Conservation (phyloP, 2,888 invertebrate genomes). For the Argyresthia goedartella region DNA sequence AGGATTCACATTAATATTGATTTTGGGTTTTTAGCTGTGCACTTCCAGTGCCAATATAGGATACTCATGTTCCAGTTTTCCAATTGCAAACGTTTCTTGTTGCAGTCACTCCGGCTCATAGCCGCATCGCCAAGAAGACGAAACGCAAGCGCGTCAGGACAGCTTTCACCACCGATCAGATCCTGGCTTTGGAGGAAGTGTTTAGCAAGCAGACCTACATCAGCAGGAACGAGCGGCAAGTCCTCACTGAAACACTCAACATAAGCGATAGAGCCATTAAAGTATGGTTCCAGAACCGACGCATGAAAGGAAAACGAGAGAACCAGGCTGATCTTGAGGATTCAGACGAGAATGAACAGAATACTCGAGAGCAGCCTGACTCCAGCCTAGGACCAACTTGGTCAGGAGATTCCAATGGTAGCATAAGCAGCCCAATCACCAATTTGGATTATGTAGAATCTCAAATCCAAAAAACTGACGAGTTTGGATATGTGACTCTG, state of each 20-base stretch:
- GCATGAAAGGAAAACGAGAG: constrained; percentile 71
- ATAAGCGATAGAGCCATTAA: constrained; percentile 79
- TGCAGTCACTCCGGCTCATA: not conserved
- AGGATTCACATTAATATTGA: not conserved
- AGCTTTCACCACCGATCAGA: constrained; percentile 79
- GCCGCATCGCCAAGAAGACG: constrained; percentile 18
- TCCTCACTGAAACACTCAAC: constrained; percentile 70
- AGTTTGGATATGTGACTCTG: constrained; percentile 32
- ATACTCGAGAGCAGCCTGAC: not conserved
- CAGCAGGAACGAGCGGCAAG: constrained; percentile 76
- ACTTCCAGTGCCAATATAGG: not conserved
- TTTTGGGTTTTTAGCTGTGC: not conserved
- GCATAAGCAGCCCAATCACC: not conserved
- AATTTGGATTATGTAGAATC: constrained; percentile 27
- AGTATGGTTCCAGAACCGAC: constrained; percentile 82
- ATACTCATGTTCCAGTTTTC: not conserved
- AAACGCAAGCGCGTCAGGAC: constrained; percentile 76
- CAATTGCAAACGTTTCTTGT: not conserved
- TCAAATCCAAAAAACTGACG: constrained; percentile 29
- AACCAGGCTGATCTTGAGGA: constrained; percentile 12
- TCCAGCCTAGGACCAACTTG: constrained; percentile 1
- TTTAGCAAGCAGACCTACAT: constrained; percentile 77
- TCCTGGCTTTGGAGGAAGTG: constrained; percentile 78
- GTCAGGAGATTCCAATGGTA: constrained; percentile 11
- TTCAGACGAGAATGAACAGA: constrained; percentile 5